A percentile compares a stretch with the other conserved stretches of the same genome.
These are phyloP conservation scores for Nymphicus hollandicus DNA, from an alignment of 2,113 vertebrate genomes.

Conservation along the genomic window DNA sequence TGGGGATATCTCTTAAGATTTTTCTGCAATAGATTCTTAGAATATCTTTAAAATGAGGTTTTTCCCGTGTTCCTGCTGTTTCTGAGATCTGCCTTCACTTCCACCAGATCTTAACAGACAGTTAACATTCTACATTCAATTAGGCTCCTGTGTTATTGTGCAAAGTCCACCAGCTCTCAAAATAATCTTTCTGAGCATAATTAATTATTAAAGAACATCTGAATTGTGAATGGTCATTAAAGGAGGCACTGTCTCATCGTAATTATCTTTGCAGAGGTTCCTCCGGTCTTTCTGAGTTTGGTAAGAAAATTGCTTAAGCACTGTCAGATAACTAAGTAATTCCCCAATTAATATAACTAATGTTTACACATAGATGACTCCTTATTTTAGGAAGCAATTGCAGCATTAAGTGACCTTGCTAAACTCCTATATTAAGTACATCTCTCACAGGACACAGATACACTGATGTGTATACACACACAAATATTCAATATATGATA, in stretches of 20 bases:
- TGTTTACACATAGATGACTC: neutral
- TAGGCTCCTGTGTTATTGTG: neutral
- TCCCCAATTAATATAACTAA: constrained; percentile 45
- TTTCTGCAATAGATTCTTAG: neutral
- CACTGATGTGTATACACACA: too few species aligned
- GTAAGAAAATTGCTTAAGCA: neutral
- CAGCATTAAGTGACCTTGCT: constrained; percentile 5
- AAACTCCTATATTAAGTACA: neutral
- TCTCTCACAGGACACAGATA: neutral
- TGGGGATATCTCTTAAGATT: neutral
- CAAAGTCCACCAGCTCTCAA: neutral
- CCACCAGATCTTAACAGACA: neutral
- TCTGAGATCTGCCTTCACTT: neutral
- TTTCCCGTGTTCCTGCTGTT: neutral
- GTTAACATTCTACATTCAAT: neutral
- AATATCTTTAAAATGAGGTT: neutral
- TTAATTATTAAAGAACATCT: constrained; percentile 5
- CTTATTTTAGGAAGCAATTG: neutral
- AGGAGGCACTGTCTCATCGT: constrained; percentile 13
- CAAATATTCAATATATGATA: too few species aligned
- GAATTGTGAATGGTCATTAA: neutral
- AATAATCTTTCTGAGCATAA: neutral
- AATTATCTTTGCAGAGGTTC: constrained; percentile 7
- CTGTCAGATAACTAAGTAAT: constrained; percentile 5
- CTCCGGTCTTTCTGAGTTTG: neutral